Base-by-base conservation (phyloP, 2,797 vertebrate genomes). In the Liparis tanakae region DNA sequence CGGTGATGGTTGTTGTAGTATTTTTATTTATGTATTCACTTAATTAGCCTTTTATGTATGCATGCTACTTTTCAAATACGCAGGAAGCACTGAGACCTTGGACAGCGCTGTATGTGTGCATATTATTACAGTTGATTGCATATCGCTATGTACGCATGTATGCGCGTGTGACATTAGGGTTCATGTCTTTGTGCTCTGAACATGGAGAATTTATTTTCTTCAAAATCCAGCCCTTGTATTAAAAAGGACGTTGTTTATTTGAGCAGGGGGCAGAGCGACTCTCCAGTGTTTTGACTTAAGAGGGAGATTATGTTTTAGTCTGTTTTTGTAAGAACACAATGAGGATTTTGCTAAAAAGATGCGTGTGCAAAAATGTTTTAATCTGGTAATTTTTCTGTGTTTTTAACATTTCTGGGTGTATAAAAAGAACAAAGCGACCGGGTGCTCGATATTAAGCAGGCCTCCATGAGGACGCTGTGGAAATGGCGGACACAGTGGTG, bases 221-320 rank as follows among this genome's bases (percentile, higher is more conserved):
- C 44, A 88, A 85, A 77, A 70, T 67, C 46, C 41, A 64, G 66
- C 70, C 34, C 39, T 74, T 63, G 67, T 81, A 87, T 92, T 91
- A 83, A 89, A 87, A 90, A 88, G 72, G 71, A 59, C 15, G 6
- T 56, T 72, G 76, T 88, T 86, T 80, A 74, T 85, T 86, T 76
- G 82, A 66, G 72, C 18, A 3, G 60, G 70, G 58, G 60, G 72
- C 13, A 48, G 76, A 81, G 84, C 20, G 5, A 83, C 86, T 58
- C 80, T 77, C 67, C 64, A 67, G 67, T 74, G 76, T 80, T 17
- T 44, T 72, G 80, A 85, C 81, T 50, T 44, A 12, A 44, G 43
- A 44, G 10, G 43, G 43, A 6, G 43, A 44, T 13, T 15, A 13
- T 44, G 43, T 6, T 4, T 6, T 36, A 36, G 36, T 36, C 36